Base-by-base conservation (phyloP, 2,888 invertebrate genomes). In the Microctonus aethiopoides region DNA sequence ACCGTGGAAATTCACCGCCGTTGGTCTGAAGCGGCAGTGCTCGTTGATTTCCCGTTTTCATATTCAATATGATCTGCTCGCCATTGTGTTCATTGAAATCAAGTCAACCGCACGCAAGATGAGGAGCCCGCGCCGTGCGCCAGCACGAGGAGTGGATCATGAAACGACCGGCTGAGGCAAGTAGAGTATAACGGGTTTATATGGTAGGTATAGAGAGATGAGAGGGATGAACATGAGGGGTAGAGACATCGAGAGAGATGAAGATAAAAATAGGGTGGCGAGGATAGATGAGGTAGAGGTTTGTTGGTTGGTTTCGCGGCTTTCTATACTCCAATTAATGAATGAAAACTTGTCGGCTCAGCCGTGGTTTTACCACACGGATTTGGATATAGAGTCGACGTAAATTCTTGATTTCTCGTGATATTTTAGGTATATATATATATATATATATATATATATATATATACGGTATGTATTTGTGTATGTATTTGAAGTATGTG, bases 61-160 rank as follows among this genome's bases (percentile, higher is more conserved):
- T 86, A 86, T 86, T 85, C 83, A 85, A 86, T 86, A 86, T 85
- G 84, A 85, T 84, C 83, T 80, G 82, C 78, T 77, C 79, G 80
- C 81, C 83, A 86, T 86, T 86, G 86, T 86, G 80, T 85, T 84
- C 86, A 86, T 86, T 86, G 85, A 86, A 85, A 86, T 80, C 86
- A 84, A 86, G 85, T 86, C 83, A 86, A 85, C 86, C 86, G 85
- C 83, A 85, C 79, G 84, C 81, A 82, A 86, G 84, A 85, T 84
- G 85, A 83, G 82, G 78, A 80, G 73, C 75, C 75, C 74, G 77
- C 79, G 57, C 80, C 46, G 46, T 77, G 80, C 78, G 78, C 78
- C 77, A 78, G 76, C 76, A 78, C 79, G 80, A 32, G 81, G 81
- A 83, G 81, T 77, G 81, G 80, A 83, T 83, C 80, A 80, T 78